These are phyloP conservation scores for Limanda limanda DNA, from an alignment of 2,113 vertebrate genomes.

Conservation along the genomic window DNA sequence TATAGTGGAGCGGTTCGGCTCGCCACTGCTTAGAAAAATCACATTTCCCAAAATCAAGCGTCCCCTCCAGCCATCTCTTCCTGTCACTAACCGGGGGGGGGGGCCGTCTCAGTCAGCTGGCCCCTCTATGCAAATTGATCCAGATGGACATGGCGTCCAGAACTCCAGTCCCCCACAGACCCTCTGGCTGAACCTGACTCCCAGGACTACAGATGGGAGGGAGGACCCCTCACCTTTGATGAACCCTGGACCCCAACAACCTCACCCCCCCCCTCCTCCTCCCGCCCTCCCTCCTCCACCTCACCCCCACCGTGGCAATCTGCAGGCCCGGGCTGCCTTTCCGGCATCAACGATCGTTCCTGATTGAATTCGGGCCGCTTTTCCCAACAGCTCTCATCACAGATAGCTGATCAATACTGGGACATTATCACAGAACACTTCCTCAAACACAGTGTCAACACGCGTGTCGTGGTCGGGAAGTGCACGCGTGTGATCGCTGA, in stretches of 20 bases:
- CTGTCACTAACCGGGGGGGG: slow-evolving; percentile 49
- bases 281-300: background rate
- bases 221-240: slow-evolving; percentile 76
- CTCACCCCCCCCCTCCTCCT: slow-evolving; percentile 9
- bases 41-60: slow-evolving; percentile 73
- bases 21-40: slow-evolving; percentile 74
- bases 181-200: slow-evolving; percentile 85
- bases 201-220: slow-evolving; percentile 78
- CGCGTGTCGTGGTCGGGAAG: slow-evolving; percentile 46
- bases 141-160: slow-evolving; percentile 82
- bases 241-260: slow-evolving; percentile 70
- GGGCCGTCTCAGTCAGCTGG: slow-evolving; percentile 70
- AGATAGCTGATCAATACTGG: slow-evolving; percentile 79
- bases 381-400: slow-evolving; percentile 71
- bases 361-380: slow-evolving; percentile 74
- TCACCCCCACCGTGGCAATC: background rate
- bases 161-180: slow-evolving; percentile 75
- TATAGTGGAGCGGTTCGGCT: slow-evolving; percentile 64
- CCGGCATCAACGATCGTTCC: slow-evolving; percentile 58
- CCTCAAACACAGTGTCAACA: slow-evolving; percentile 80
- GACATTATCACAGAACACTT: slow-evolving; percentile 79
- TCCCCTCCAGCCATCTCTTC: slow-evolving; percentile 56
- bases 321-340: slow-evolving; percentile 51
- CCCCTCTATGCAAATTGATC: slow-evolving; percentile 80
- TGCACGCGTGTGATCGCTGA: slow-evolving; percentile 67